A percentile compares a stretch with the other conserved stretches of the same genome.
Conservation (phyloP, 2,888 invertebrate species). For the Athetis lepigone region DNA sequence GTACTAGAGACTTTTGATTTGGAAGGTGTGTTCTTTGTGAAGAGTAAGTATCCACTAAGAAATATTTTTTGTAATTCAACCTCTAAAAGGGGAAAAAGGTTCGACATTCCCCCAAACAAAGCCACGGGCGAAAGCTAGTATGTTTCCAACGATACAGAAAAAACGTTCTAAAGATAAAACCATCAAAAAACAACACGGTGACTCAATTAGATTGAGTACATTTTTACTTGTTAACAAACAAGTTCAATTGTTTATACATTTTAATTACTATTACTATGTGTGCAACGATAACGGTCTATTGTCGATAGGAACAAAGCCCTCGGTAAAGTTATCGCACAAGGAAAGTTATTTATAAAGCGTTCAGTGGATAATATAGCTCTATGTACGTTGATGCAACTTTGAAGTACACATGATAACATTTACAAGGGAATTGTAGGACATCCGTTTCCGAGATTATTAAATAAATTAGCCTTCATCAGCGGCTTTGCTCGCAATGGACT, state of each 20-base stretch:
- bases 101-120: no score
- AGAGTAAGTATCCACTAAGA: no score
- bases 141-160: no score
- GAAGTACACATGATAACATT: slow-evolving; percentile 8
- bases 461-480: no score
- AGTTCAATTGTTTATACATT: slow-evolving; percentile 16
- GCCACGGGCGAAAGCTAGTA: no score
- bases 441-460: slow-evolving; percentile 21
- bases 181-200: background rate
- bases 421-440: slow-evolving; percentile 26
- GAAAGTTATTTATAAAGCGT: slow-evolving; percentile 48
- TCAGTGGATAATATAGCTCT: background rate
- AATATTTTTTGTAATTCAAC: no score
- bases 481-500: no score
- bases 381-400: slow-evolving; percentile 20
- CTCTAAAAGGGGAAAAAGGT: no score
- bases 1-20: no score
- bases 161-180: no score
- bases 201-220: slow-evolving; percentile 9
- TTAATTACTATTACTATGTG: slow-evolving; percentile 30
- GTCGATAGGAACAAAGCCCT: slow-evolving; percentile 34
- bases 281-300: slow-evolving; percentile 36
- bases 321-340: slow-evolving; percentile 43
- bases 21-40: no score
- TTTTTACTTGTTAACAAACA: slow-evolving; percentile 6